These are phyloP conservation scores for Eledone cirrhosa DNA, from an alignment of 2,888 invertebrate genomes.

Conservation along the genomic window DNA sequence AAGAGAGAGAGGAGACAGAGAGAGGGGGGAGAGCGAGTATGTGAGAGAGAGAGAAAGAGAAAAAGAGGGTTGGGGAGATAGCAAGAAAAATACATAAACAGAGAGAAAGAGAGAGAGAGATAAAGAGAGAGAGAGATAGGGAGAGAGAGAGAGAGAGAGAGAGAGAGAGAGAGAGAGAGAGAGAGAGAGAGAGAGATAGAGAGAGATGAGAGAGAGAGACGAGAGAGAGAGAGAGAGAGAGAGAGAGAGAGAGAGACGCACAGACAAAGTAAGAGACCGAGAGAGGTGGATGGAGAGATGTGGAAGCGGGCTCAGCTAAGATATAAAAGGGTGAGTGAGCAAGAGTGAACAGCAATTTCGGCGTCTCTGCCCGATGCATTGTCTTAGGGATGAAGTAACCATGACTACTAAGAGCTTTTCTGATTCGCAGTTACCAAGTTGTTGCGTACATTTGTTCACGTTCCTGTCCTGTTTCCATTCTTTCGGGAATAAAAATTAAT, in stretches of 20 bases:
- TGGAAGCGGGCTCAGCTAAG: no score
- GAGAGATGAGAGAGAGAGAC: neutral
- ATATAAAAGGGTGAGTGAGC: no score
- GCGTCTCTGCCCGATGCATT: neutral
- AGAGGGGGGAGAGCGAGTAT: neutral
- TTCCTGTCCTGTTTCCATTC: no score
- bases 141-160: neutral
- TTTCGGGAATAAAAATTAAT: no score
- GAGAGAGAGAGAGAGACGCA: no score
- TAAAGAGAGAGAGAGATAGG: neutral
- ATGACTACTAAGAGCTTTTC: constrained; percentile 21
- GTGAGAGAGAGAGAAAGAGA: neutral
- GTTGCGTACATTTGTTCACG: no score
- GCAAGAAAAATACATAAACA: neutral
- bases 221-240: neutral
- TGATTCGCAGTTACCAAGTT: no score
- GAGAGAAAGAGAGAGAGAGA: neutral
- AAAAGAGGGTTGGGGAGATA: neutral
- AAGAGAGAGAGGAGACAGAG: neutral
- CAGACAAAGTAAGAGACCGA: neutral
- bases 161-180: neutral
- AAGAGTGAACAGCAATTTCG: no score
- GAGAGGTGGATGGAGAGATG: no score
- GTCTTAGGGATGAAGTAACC: constrained; percentile 1
- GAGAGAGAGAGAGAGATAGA: neutral